Evolutionary conservation across 2,113 vertebrate species (phyloP).

Genomic region (Nothocercus nigrocapillus): DNA sequence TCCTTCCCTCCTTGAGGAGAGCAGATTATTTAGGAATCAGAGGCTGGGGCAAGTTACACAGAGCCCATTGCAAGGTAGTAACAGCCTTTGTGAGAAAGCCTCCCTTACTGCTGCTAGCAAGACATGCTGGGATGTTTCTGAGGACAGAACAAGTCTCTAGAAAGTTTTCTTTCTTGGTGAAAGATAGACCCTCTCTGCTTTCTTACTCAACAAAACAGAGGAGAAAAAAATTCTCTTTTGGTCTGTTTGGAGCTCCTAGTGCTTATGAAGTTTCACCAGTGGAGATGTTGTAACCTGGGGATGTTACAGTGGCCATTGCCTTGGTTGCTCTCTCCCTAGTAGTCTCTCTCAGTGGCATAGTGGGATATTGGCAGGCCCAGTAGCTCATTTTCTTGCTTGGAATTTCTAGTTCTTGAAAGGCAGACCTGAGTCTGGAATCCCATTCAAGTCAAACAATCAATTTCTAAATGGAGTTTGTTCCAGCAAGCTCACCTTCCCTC

Average conservation of each 20-base stretch:
- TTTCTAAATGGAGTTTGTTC: neutral
- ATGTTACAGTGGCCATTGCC: neutral
- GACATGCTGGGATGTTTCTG: neutral
- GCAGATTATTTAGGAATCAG: neutral
- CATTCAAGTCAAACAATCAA: neutral
- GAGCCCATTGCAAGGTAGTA: fast-evolving
- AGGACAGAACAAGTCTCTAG: neutral
- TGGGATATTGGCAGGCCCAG: neutral
- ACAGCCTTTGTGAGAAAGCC: neutral
- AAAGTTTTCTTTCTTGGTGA: neutral
- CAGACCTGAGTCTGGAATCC: neutral
- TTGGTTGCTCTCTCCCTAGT: neutral
- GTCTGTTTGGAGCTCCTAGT: neutral
- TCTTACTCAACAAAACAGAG: neutral
- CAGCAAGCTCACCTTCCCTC: neutral
- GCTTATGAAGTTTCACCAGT: neutral
- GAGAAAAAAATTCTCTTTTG: fast-evolving
- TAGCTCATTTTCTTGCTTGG: neutral
- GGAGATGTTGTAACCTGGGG: neutral
- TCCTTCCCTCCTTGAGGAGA: neutral
- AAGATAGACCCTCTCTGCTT: neutral
- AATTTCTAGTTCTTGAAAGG: neutral
- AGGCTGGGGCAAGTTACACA: no score
- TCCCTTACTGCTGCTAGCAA: neutral
- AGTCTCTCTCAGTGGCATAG: fast-evolving